A percentile compares a stretch with the other conserved stretches of the same genome.
Conservation (phyloP, 2,888 invertebrate species). For the Drosophila multiciliata region DNA sequence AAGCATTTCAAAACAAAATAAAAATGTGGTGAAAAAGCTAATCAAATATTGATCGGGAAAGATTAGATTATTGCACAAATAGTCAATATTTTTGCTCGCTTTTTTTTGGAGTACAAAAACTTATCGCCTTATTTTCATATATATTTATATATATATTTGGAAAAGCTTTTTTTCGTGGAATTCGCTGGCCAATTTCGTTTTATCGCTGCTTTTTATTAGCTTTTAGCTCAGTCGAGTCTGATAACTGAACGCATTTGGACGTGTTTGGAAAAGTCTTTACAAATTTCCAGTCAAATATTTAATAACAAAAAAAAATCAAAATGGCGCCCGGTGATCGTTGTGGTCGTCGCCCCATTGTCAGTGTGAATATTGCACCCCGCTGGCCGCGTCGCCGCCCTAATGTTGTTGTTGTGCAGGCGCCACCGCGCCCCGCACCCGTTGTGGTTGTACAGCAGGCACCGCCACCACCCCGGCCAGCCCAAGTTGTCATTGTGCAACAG, state of each 20-base stretch:
- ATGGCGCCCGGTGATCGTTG: slow-evolving; percentile 71
- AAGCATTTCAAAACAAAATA: background rate
- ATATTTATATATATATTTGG: background rate
- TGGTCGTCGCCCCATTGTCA: slow-evolving; percentile 75
- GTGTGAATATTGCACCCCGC: slow-evolving; percentile 72
- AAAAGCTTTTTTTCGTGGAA: slow-evolving; percentile 38
- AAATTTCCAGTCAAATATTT: background rate
- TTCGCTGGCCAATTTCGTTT: slow-evolving; percentile 6
- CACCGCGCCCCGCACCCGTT: slow-evolving; percentile 60
- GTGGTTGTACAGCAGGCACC: slow-evolving; percentile 61
- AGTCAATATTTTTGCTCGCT: slow-evolving; percentile 8
- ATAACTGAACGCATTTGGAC: slow-evolving; percentile 48
- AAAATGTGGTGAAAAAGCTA: background rate
- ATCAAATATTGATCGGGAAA: background rate
- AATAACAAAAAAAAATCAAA: background rate
- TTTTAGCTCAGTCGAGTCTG: slow-evolving; percentile 33
- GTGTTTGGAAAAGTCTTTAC: slow-evolving; percentile 8
- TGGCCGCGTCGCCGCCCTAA: slow-evolving; percentile 73
- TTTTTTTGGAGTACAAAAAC: background rate
- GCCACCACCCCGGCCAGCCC: slow-evolving; percentile 53
- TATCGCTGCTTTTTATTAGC: slow-evolving; percentile 5
- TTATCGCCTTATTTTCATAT: slow-evolving; percentile 37
- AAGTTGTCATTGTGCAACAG: slow-evolving; percentile 52
- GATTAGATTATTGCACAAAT: slow-evolving; percentile 2
- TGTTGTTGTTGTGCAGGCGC: slow-evolving; percentile 67